Percentiles rank a stretch among this genome's conserved stretches.
These are phyloP conservation scores for Simalia tracyae DNA, from an alignment of 2,797 vertebrate genomes.

Conservation along the genomic window DNA sequence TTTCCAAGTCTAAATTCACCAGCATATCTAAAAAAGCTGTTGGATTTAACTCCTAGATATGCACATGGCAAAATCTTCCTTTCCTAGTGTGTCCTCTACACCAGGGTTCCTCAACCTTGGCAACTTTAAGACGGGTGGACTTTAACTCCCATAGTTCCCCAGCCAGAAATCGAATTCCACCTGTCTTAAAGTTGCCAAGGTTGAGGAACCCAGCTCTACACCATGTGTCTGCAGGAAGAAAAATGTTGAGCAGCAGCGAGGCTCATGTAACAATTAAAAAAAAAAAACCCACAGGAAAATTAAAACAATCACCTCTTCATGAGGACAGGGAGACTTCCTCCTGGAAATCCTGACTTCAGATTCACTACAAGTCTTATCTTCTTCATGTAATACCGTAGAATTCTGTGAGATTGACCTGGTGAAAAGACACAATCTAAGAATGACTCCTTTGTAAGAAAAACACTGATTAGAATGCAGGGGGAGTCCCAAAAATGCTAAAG, in stretches of 20 bases:
- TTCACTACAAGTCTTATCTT: slow-evolving; percentile 89
- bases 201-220: not conserved
- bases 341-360: slow-evolving; percentile 80
- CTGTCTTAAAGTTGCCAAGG: no score
- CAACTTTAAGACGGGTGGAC: no score
- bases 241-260: not conserved
- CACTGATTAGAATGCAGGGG: not conserved
- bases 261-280: not conserved
- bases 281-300: not conserved
- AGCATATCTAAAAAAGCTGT: not conserved
- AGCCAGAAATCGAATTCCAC: no score
- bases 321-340: slow-evolving; percentile 77
- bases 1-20: not conserved
- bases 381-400: slow-evolving; percentile 90
- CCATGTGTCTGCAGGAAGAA: not conserved
- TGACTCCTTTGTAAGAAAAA: not conserved
- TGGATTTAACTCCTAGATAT: not conserved
- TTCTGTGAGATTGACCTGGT: slow-evolving; percentile 90
- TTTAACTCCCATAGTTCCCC: no score
- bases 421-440: not conserved
- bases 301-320: slow-evolving; percentile 77
- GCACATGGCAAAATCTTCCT: not conserved
- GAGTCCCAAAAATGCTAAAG: not conserved
- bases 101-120: not conserved
- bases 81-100: not conserved